Conservation (phyloP, 2,797 vertebrate species). For the Macropodus opercularis region DNA sequence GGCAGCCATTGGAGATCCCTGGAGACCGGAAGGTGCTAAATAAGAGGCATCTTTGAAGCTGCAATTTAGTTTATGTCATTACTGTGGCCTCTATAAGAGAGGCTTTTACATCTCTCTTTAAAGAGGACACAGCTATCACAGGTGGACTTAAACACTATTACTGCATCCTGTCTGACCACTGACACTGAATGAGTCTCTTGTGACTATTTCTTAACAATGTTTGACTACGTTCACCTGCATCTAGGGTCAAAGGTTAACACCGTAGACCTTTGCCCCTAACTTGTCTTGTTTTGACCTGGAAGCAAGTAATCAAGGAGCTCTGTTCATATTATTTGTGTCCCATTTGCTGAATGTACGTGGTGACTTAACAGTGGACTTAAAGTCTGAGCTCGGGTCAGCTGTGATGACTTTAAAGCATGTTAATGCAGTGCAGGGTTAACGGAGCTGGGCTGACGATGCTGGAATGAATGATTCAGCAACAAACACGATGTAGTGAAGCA, state of each 20-base stretch:
- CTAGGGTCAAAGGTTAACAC: neutral
- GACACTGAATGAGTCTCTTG: neutral
- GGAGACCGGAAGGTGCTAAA: too few species aligned
- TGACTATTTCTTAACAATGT: too few species aligned
- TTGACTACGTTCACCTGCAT: too few species aligned
- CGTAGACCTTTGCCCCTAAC: neutral
- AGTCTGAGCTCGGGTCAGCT: slow-evolving; percentile 26
- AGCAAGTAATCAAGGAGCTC: neutral
- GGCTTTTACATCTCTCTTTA: neutral
- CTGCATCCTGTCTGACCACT: neutral
- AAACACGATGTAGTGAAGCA: too few species aligned
- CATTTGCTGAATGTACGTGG: neutral
- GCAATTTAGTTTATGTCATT: too few species aligned
- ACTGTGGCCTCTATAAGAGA: too few species aligned
- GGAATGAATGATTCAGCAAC: too few species aligned
- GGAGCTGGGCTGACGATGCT: neutral
- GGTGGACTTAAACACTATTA: neutral
- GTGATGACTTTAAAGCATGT: slow-evolving; percentile 7
- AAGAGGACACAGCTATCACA: neutral
- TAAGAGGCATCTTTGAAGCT: too few species aligned
- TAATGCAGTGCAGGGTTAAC: too few species aligned
- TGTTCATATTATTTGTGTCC: neutral
- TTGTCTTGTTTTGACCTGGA: too few species aligned
- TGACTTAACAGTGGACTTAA: slow-evolving; percentile 6
- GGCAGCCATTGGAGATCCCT: too few species aligned